Evolutionary conservation across 2,888 invertebrate genomes (phyloP), one percentile per base, ranked within the genome.

Genomic region (Hemistola chrysoprasaria): DNA sequence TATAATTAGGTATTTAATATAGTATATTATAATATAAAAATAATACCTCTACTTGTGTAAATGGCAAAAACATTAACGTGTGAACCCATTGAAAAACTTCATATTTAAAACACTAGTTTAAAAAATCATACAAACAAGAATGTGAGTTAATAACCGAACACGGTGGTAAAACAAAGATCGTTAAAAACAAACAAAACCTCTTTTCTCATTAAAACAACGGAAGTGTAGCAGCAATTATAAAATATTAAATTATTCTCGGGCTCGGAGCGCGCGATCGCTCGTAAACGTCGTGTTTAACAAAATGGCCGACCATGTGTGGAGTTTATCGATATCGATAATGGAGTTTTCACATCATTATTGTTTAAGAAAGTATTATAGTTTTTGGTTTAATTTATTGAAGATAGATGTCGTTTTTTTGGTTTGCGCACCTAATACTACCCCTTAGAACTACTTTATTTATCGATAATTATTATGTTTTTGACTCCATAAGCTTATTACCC

Each of bases 191-290:
- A 56, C 59, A 62, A 68, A 64, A 65, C 61, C 59, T 61, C 61
- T 57, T 68, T 73, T 70, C 69, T 71, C 71, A 73, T 76, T 73
- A 67, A 40, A 8, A 43, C 55, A 60, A 67, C 71, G 71, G 77
- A 74, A 71, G 73, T 71, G 67, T 68, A 67, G 62, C 65, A 58
- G 65, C 62, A 74, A 78, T 78, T 78, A 78, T 68, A 69, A 75
- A 77, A 76, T 77, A 77, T 72, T 71, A 73, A 74, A 73, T 73
- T 73, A 76, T 73, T 74, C 65, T 65, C 47, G 60, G 53, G 56
- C 67, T 66, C 66, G 66, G 58, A 54, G 60, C 54, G 50, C 62
- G 57, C 46, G 36, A 52, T 63, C 54, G 22, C 11, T 73, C 76
- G 70, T 76, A 72, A 76, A 76, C 59, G 67, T 58, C 59, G 47